phyloP scores from a whole-genome alignment of 1,140 invertebrate species.

The Cheumatopsyche charites region DNA sequence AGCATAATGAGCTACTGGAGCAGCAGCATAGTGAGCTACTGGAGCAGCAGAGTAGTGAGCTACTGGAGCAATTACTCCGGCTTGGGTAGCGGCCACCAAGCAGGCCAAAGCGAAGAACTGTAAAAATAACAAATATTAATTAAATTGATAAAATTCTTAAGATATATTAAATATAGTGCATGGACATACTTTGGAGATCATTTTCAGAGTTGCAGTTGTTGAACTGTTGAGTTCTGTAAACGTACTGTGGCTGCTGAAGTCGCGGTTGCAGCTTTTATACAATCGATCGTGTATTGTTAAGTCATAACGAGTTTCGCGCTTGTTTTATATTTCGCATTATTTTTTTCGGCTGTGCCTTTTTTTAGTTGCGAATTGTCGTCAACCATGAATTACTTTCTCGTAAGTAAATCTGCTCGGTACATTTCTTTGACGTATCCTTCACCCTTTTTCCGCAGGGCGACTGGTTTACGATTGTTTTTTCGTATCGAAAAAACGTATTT shows the following conservation, averaged over 20 bases:
- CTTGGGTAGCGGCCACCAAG: slow-evolving; percentile 42
- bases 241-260: slow-evolving; percentile 24
- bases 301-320: no score
- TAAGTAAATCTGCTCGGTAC: no score
- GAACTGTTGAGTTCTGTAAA: slow-evolving; percentile 29
- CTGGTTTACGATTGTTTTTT: no score
- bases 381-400: no score
- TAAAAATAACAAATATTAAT: slow-evolving; percentile 21
- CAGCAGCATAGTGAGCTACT: slow-evolving; percentile 43
- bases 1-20: slow-evolving; percentile 42
- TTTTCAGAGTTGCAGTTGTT: slow-evolving; percentile 26
- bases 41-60: slow-evolving; percentile 44
- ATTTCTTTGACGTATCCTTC: no score
- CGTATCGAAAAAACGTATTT: no score
- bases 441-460: no score
- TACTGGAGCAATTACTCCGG: slow-evolving; percentile 44
- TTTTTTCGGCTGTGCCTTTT: no score
- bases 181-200: slow-evolving; percentile 40
- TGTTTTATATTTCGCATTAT: no score
- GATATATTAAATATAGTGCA: background rate
- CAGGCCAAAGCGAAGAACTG: slow-evolving; percentile 43
- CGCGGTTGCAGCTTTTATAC: background rate
- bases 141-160: background rate
- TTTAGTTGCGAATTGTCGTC: no score
- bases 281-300: no score